These are phyloP conservation scores for Sebastiscus tertius DNA, from an alignment of 2,797 vertebrate genomes.

Conservation along the genomic window DNA sequence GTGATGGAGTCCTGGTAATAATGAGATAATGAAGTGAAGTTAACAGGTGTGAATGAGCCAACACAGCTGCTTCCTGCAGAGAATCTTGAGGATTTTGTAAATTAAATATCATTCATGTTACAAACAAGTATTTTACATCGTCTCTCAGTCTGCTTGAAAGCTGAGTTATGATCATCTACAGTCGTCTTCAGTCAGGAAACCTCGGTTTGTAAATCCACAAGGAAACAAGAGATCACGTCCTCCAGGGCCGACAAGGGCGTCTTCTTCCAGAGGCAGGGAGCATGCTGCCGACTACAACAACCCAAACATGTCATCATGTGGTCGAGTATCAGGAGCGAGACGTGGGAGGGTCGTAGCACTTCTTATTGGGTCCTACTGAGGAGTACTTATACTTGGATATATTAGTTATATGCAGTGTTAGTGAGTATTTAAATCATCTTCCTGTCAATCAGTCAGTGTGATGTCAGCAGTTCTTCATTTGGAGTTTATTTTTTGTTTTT, in stretches of 20 bases:
- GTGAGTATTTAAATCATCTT: conserved; percentile 5
- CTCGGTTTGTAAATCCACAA: neutral
- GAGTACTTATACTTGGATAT: conserved; percentile 18
- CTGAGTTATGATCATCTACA: neutral
- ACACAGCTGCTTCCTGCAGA: conserved; percentile 25
- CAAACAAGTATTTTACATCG: conserved; percentile 42
- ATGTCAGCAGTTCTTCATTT: conserved; percentile 36
- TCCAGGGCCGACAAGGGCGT: neutral
- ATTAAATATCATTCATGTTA: conserved; percentile 21
- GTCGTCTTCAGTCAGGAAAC: neutral
- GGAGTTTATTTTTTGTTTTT: conserved; percentile 14
- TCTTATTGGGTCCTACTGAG: conserved; percentile 21
- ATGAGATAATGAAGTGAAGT: neutral
- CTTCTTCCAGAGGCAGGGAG: neutral
- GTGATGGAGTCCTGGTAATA: neutral
- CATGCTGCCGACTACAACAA: conserved; percentile 14
- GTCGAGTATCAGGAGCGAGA: neutral
- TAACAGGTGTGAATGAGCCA: neutral
- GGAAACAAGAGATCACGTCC: neutral
- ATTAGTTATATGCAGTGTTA: conserved; percentile 37
- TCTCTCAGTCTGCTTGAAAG: conserved; percentile 6
- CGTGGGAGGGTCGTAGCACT: neutral
- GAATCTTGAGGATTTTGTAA: neutral
- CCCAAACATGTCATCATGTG: neutral
- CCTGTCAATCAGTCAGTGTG: neutral